phyloP scores from a whole-genome alignment of 1,140 invertebrate species.

The Platyura marginata region DNA sequence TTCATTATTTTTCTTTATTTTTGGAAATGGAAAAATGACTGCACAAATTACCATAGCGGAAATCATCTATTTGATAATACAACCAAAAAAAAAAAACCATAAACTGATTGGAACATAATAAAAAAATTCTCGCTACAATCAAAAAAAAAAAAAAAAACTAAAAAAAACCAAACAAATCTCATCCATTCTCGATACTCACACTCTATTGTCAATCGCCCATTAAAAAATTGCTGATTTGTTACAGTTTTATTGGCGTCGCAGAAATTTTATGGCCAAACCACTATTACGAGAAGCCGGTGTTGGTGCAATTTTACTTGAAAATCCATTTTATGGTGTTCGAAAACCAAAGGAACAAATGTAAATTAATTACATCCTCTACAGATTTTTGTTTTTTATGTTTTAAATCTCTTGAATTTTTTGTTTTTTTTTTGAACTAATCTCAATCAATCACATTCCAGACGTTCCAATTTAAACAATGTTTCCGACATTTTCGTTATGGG shows the following conservation, averaged over 20 bases:
- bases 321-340: conserved; percentile 88
- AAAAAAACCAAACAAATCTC: too few relatives aligned
- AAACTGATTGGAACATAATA: too few relatives aligned
- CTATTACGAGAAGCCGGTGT: conserved; percentile 79
- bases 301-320: conserved; percentile 87
- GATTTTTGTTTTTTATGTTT: conserved; percentile 1
- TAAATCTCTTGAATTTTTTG: conserved; percentile 1
- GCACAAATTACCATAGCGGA: too few relatives aligned
- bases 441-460: conserved; percentile 30
- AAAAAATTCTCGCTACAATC: too few relatives aligned
- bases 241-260: conserved; percentile 80
- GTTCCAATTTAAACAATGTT: conserved; percentile 86
- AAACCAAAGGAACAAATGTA: conserved; percentile 87
- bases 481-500: conserved; percentile 99
- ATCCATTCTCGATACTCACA: too few relatives aligned
- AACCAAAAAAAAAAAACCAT: too few relatives aligned
- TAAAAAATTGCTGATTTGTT: conserved; percentile 21
- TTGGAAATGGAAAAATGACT: conserved; percentile 1
- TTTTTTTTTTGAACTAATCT: not conserved
- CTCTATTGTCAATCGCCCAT: not conserved
- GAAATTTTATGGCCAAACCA: conserved; percentile 79
- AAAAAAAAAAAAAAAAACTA: too few relatives aligned
- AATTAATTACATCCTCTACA: too few relatives aligned
- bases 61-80: too few relatives aligned
- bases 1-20: conserved; percentile 3